Evolutionary conservation across 1,140 invertebrate genomes (phyloP).

Genomic region (Trachymyrmex cornetzi): DNA sequence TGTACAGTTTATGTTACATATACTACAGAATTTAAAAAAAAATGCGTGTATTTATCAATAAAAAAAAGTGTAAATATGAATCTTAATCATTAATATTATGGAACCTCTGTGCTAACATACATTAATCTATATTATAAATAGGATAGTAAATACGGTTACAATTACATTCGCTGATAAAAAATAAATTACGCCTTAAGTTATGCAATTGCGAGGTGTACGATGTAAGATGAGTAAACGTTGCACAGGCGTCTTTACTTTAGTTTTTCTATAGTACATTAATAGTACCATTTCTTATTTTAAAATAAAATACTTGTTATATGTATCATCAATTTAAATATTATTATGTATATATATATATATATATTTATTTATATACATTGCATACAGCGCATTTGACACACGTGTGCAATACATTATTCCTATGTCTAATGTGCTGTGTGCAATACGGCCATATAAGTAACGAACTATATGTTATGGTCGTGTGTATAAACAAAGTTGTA

Average conservation of each 20-base stretch:
- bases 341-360: not conserved
- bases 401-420: too few species aligned
- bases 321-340: not conserved
- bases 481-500: too few species aligned
- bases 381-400: too few species aligned
- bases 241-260: not conserved
- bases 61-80: too few species aligned
- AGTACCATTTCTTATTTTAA: not conserved
- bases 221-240: constrained; percentile 1
- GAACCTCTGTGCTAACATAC: not conserved
- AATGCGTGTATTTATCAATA: too few species aligned
- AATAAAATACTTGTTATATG: not conserved
- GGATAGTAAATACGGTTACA: not conserved
- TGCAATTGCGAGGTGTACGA: not conserved
- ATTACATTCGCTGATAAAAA: not conserved
- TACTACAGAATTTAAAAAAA: too few species aligned
- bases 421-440: too few species aligned
- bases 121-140: not conserved
- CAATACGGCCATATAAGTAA: too few species aligned
- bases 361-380: too few species aligned
- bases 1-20: too few species aligned
- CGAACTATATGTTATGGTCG: too few species aligned
- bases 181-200: not conserved
- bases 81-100: not conserved
- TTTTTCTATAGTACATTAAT: not conserved